phyloP scores from a whole-genome alignment of 1,140 invertebrate species.

The Zaprionus camerounensis region DNA sequence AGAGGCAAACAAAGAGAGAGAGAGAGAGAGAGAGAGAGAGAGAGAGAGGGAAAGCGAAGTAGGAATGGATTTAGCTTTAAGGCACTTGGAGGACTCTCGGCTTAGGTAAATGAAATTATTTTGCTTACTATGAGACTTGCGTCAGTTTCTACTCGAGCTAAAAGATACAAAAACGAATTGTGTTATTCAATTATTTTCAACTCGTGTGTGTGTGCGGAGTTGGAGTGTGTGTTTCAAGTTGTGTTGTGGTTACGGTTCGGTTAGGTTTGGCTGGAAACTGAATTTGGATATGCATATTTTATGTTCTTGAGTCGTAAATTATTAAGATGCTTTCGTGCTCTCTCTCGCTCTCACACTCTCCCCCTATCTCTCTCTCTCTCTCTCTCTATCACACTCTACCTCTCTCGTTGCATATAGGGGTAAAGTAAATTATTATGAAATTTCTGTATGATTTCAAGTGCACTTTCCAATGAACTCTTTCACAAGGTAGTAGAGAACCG shows the following conservation, averaged over 20 bases:
- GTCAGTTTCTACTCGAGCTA: neutral
- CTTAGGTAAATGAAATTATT: constrained; percentile 20
- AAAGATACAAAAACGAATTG: constrained; percentile 11
- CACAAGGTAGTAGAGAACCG: neutral
- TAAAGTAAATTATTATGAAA: neutral
- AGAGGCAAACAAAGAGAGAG: neutral
- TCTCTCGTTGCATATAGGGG: neutral
- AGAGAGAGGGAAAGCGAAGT: neutral
- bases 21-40: neutral
- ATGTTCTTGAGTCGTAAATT: constrained; percentile 14
- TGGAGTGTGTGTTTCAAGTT: neutral
- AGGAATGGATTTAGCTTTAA: neutral
- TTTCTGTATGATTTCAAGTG: neutral
- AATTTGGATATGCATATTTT: constrained; percentile 34
- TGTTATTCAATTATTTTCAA: constrained; percentile 8
- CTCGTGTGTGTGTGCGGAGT: neutral
- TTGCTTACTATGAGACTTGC: neutral
- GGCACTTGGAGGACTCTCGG: neutral
- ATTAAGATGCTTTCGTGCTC: neutral
- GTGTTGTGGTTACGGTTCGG: constrained; percentile 1
- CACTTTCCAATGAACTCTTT: neutral
- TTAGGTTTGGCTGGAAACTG: neutral
- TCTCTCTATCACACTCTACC: neutral
- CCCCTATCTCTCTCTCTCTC: too few species aligned
- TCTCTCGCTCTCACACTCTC: neutral